Evolutionary conservation across 2,113 vertebrate genomes (phyloP).

Genomic region (Marmota monax): DNA sequence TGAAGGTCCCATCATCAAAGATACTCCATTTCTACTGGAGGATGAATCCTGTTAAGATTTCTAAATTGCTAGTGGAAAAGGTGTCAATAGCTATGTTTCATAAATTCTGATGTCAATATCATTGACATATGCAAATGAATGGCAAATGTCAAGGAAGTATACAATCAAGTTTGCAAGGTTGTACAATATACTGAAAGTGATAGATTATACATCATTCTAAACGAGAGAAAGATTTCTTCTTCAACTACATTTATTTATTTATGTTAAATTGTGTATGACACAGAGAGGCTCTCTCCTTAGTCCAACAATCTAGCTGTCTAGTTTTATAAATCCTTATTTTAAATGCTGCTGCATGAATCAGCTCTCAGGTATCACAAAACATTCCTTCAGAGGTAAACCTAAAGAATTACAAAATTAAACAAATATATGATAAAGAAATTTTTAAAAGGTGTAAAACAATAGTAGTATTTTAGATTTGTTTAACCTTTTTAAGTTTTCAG

Average conservation of each 20-base stretch:
- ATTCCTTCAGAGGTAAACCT: neutral
- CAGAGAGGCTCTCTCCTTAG: neutral
- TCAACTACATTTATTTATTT: neutral
- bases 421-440: neutral
- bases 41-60: neutral
- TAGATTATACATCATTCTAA: neutral
- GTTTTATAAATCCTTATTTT: neutral
- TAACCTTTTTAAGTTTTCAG: neutral
- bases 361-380: neutral
- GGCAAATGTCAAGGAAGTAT: neutral
- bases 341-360: neutral
- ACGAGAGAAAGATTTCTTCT: neutral
- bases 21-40: neutral
- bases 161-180: neutral
- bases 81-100: neutral
- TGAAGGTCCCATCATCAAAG: neutral
- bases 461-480: neutral
- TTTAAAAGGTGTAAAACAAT: neutral
- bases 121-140: neutral
- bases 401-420: neutral
- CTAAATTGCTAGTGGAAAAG: constrained; percentile 15
- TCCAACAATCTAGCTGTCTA: neutral
- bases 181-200: neutral
- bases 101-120: constrained; percentile 7
- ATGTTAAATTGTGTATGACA: neutral